Percentiles rank a stretch among this genome's conserved stretches.
Evolutionary conservation across 1,140 invertebrate genomes (phyloP).

Genomic region (Drosophila obscura): DNA sequence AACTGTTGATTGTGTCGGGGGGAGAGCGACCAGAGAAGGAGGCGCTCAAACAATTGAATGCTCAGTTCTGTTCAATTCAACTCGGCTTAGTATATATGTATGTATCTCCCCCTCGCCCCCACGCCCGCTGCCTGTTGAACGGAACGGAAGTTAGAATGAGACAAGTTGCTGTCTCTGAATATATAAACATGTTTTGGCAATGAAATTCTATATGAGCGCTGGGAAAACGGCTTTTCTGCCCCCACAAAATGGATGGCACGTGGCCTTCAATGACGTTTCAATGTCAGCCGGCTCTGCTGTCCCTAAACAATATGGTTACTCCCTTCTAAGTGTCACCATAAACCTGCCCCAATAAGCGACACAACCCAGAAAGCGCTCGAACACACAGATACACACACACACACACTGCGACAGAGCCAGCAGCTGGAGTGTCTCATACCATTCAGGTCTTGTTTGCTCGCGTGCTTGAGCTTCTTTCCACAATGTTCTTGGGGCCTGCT

Average conservation of each 20-base stretch:
- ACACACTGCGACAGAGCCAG: too few relatives aligned
- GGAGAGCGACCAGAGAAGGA: slow-evolving; percentile 7
- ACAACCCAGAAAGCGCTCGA: slow-evolving; percentile 14
- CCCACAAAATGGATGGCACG: slow-evolving; percentile 50
- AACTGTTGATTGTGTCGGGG: slow-evolving; percentile 51
- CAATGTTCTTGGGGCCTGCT: too few relatives aligned
- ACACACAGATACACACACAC: slow-evolving; percentile 2
- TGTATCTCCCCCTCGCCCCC: background rate
- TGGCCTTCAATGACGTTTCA: slow-evolving; percentile 71
- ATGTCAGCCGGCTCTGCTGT: slow-evolving; percentile 51
- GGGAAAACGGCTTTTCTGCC: slow-evolving; percentile 22
- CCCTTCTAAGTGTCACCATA: slow-evolving; percentile 15
- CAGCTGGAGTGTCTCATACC: slow-evolving; percentile 1
- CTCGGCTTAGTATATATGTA: background rate
- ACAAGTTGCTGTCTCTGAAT: slow-evolving; percentile 48
- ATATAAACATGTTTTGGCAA: slow-evolving; percentile 60
- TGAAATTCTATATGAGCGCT: slow-evolving; percentile 56
- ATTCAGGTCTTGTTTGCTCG: slow-evolving; percentile 24
- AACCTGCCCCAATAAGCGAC: slow-evolving; percentile 44
- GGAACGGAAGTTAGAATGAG: slow-evolving; percentile 65
- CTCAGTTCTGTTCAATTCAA: slow-evolving; percentile 34
- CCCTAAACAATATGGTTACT: slow-evolving; percentile 14
- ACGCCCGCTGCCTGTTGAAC: slow-evolving; percentile 30
- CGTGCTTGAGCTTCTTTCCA: too few relatives aligned
- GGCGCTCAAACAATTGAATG: slow-evolving; percentile 40